phyloP scores from a whole-genome alignment of 1,140 invertebrate species.

The Drosophila insularis region DNA sequence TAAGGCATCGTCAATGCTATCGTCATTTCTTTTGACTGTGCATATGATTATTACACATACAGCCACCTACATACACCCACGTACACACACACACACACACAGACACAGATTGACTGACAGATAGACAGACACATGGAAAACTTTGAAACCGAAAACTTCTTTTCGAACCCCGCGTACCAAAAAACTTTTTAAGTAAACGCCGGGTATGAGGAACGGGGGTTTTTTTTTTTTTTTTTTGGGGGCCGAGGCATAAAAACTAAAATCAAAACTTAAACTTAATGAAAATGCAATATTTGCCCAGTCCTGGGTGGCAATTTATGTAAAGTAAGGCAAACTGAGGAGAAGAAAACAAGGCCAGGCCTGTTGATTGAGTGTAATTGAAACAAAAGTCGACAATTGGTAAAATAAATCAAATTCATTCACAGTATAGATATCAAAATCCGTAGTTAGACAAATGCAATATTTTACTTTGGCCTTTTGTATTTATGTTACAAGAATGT shows the following conservation, averaged over 20 bases:
- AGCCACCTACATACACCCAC: neutral
- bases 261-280: conserved; percentile 24
- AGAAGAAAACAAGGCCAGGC: neutral
- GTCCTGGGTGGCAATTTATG: conserved; percentile 12
- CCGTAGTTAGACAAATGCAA: neutral
- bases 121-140: conserved; percentile 16
- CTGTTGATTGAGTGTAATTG: conserved; percentile 17
- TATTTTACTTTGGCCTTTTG: neutral
- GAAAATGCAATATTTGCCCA: conserved; percentile 21
- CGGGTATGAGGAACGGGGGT: neutral
- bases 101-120: conserved; percentile 10
- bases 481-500: neutral
- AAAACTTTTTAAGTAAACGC: conserved; percentile 22
- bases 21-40: conserved; percentile 18
- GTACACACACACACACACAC: neutral
- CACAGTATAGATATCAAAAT: neutral
- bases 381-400: conserved; percentile 12
- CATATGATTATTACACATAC: conserved; percentile 19
- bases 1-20: conserved; percentile 15
- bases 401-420: neutral
- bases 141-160: conserved; percentile 13
- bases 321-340: neutral
- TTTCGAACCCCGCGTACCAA: neutral
- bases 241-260: conserved; percentile 4
- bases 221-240: neutral